Percentiles rank a stretch among this genome's conserved stretches.
These are phyloP conservation scores for Myripristis jacobus DNA, from an alignment of 2,797 vertebrate genomes.

Conservation along the genomic window DNA sequence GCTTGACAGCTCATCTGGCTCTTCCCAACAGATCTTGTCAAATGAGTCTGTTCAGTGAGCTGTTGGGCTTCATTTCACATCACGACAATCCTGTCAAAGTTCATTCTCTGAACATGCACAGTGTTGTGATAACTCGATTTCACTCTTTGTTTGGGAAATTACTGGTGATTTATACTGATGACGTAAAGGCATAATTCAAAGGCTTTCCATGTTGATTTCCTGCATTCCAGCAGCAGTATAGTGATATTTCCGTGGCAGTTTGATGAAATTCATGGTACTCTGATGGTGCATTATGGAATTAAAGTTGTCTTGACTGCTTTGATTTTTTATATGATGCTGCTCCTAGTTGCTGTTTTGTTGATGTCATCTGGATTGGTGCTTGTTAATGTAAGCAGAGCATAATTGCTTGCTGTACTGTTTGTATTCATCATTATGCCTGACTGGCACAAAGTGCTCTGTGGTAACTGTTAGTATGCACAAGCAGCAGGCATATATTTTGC, in stretches of 20 bases:
- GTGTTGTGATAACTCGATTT: background rate
- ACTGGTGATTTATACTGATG: background rate
- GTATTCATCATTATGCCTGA: conserved; percentile 26
- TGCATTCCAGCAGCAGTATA: no score
- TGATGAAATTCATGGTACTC: background rate
- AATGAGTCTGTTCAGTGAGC: conserved; percentile 41
- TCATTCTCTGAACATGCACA: conserved; percentile 9
- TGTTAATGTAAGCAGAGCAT: conserved; percentile 25
- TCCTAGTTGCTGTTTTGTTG: conserved; percentile 27
- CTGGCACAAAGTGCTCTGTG: conserved; percentile 39
- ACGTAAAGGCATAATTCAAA: no score
- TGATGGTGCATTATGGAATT: conserved; percentile 8
- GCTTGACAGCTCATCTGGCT: conserved; percentile 56
- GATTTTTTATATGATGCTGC: conserved; percentile 11
- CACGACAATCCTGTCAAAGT: conserved; percentile 16
- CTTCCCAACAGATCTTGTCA: conserved; percentile 43
- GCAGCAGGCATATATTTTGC: background rate
- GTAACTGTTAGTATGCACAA: conserved; percentile 21
- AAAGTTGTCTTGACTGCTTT: conserved; percentile 20
- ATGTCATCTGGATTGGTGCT: conserved; percentile 13
- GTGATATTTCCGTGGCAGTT: background rate
- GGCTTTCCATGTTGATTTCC: no score
- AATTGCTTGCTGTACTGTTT: conserved; percentile 27
- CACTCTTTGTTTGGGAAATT: conserved; percentile 3
- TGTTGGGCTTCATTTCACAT: conserved; percentile 36